Evolutionary conservation across 2,888 invertebrate species (phyloP).

Genomic region (Clostera curtula): DNA sequence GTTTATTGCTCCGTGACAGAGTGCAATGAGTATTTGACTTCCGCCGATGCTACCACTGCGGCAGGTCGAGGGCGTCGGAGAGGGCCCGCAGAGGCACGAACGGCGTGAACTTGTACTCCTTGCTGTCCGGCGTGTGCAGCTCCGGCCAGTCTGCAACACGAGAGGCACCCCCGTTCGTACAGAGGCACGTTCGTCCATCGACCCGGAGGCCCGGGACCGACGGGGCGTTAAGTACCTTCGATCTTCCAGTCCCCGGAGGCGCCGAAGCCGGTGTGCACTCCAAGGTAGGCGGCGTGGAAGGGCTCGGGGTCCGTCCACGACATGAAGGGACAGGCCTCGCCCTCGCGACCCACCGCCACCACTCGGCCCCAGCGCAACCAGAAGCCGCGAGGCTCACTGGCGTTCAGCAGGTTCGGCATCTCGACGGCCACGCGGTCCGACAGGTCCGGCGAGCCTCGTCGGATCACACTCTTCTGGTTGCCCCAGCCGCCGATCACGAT

Average conservation of each 20-base stretch:
- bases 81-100: too few species aligned
- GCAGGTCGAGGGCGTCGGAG: too few species aligned
- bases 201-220: too few species aligned
- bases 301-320: slow-evolving; percentile 76
- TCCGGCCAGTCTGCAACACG: too few species aligned
- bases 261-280: slow-evolving; percentile 85
- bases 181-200: too few species aligned
- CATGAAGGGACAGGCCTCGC: slow-evolving; percentile 77
- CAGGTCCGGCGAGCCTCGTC: slow-evolving; percentile 76
- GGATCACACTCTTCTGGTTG: slow-evolving; percentile 81
- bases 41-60: too few species aligned
- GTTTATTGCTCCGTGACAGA: too few species aligned
- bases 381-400: slow-evolving; percentile 80
- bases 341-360: slow-evolving; percentile 76
- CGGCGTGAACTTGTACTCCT: too few species aligned
- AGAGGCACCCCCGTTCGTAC: too few species aligned
- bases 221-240: too few species aligned
- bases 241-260: slow-evolving; percentile 81
- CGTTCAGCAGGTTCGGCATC: slow-evolving; percentile 77
- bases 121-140: too few species aligned
- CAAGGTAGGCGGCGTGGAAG: slow-evolving; percentile 69
- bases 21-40: too few species aligned
- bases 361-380: slow-evolving; percentile 81
- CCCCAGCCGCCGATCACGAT: slow-evolving; percentile 87
- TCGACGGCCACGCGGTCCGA: slow-evolving; percentile 76